phyloP scores from a whole-genome alignment of 2,888 invertebrate genomes.

The Stegophylla sp. region DNA sequence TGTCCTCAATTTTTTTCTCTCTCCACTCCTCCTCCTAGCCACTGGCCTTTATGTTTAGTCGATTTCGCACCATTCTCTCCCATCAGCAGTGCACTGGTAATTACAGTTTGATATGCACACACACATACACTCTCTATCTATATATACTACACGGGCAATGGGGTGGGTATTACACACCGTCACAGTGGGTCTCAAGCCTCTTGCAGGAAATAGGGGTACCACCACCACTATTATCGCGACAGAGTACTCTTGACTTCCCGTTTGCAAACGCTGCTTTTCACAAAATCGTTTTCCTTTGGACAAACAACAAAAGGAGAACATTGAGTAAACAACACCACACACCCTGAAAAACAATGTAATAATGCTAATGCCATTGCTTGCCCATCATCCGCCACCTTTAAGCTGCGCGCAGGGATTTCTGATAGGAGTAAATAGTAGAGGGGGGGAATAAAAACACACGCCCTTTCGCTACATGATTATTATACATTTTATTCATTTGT shows the following conservation, averaged over 20 bases:
- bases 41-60: neutral
- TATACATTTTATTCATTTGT: conserved; percentile 24
- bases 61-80: neutral
- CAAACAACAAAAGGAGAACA: conserved; percentile 7
- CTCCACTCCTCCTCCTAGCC: no score
- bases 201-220: neutral
- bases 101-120: no score
- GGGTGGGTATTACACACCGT: no score
- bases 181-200: no score
- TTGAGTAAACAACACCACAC: conserved; percentile 11
- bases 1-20: neutral
- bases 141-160: no score
- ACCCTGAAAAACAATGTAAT: neutral
- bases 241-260: conserved; percentile 39
- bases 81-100: no score
- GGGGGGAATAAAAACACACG: neutral
- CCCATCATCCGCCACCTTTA: neutral
- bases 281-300: conserved; percentile 43
- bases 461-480: neutral
- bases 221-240: neutral
- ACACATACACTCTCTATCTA: no score
- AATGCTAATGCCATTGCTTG: neutral
- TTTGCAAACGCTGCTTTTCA: conserved; percentile 29
- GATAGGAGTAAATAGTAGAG: conserved; percentile 5
- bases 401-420: neutral